Base-by-base conservation (phyloP, 2,888 invertebrate genomes). In the Lithophane socia region DNA sequence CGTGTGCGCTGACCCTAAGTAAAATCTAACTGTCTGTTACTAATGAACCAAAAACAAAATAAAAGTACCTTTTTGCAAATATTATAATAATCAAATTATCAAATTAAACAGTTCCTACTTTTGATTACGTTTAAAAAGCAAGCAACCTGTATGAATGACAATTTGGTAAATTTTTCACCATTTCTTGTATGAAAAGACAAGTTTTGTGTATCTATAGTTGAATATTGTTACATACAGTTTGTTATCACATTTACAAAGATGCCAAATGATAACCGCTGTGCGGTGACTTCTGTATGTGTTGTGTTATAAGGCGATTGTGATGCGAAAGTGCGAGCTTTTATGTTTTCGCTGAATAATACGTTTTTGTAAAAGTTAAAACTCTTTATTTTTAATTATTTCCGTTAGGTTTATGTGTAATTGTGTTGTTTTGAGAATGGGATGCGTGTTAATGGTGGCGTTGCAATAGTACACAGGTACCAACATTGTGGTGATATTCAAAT, bases 111-210 rank as follows among this genome's bases (percentile, higher is more conserved):
- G 87, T 87, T 87, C 87, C 86, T 87, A 77, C 54, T 78, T 85
- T 64, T 65, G 66, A 54, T 71, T 70, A 44, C 16, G 66, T 73
- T 61, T 66, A 18, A 56, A 37, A 56, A 68, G 37, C 56, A 42
- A 68, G n/a, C 56, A n/a, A 42, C 56, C 61, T 68, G 64, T 66
- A 66, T 82, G 68, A 77, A 81, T 86, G 79, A 88, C 88, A 88
- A 88, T 88, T 88, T 88, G 87, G 88, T 88, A 88, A 81, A 85
- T 86, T 88, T 88, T 88, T 87, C 88, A 86, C 78, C 58, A 73
- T 80, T 73, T 84, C 78, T 82, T 82, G 80, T 85, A 83, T 83
- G 82, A 81, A 74, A 82, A 73, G 74, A 79, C 77, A 74, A 77
- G 83, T 77, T 61, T 80, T 79, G 71, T 86, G 88, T 88, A 84